Evolutionary conservation across 1,140 invertebrate genomes (phyloP), one percentile per base, ranked within the genome.

Genomic region (Plectrocnemia conspersa): DNA sequence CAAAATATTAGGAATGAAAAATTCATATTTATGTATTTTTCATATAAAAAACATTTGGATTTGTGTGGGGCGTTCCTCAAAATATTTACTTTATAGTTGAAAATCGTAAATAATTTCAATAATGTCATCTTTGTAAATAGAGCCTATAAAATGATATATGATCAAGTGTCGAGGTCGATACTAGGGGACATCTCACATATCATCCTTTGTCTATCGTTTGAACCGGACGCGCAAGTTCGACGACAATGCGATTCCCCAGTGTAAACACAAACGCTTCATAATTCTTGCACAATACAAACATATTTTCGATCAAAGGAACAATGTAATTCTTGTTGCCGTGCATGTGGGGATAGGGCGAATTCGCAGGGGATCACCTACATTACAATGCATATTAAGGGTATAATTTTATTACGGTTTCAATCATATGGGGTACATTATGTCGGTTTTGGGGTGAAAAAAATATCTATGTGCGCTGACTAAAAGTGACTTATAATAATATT

Each of bases 241-340:
- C 50, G 54, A 56, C 54, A 56, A 56, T 55, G 15, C 44, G 10
- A 29, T 11, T 50, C 54, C 59, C 54, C 38, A 13, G 50, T 45
- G 49, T 52, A 53, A 48, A 56, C 38, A 47, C 49, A 44, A 58
- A 40, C 49, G 50, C 46, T 54, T 61, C 38, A 61, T 61, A 61
- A 61, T 56, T 53, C 59, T 61, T 56, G 50, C 52, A 61, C 59
- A 61, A 61, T 61, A 52, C 59, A 61, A 61, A 61, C 59, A 61
- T 61, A 61, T 61, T 61, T 47, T 61, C 52, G 40, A 48, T 53
- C 41, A 55, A 52, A 55, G 50, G n/a, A 53, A 48, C 33, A 54
- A 52, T 61, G 54, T 55, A 50, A 54, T 54, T 48, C 56, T 45
- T 33, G 22, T 45, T 60, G 52, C 47, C 44, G 22, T 54, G 23